Base-by-base conservation (phyloP, 2,888 invertebrate genomes). In the Cephus sareptanus region DNA sequence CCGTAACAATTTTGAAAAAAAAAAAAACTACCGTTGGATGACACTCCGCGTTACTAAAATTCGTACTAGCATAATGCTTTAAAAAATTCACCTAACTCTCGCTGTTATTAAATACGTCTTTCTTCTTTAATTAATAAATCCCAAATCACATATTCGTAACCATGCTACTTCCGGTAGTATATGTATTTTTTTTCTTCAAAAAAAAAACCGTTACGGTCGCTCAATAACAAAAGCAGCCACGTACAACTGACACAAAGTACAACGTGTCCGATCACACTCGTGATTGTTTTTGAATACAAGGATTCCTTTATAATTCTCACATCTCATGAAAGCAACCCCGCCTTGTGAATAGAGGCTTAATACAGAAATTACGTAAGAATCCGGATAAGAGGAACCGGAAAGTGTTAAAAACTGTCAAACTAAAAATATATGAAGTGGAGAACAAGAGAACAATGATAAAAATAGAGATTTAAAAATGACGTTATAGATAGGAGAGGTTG, bases 251-350 rank as follows among this genome's bases (percentile, higher is more conserved):
- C 74, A 79, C 83, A 73, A 78, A 78, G 73, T 80, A 77, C 75
- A 80, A 81, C 76, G 82, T 79, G 82, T 77, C 79, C 79, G 79
- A 83, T 83, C 83, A 82, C 81, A 82, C 77, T 81, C 83, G 76
- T 84, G 77, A 56, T 56, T 56, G 23, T 56, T 56, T 23, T 9
- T 56, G 1, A 23, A 15, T 56, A 56, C 23, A 56, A 56, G 23
- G 23, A 56, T 23, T 56, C 23, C 56, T 56, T 56, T 23, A 23
- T 23, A 56, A 23, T 56, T 56, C 2, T 56, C 23, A 56, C 9
- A 0, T 56, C 23, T 23, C 56, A 56, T 56, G 1, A 56, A 56
- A 56, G 23, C 23, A 23, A 56, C 23, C 56, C 23, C 56, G 56
- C 23, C 23, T 56, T 56, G 40, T 23, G 23, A 56, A 56, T 56